Conservation (phyloP, 2,113 vertebrate genomes). For the Theristicus caerulescens region DNA sequence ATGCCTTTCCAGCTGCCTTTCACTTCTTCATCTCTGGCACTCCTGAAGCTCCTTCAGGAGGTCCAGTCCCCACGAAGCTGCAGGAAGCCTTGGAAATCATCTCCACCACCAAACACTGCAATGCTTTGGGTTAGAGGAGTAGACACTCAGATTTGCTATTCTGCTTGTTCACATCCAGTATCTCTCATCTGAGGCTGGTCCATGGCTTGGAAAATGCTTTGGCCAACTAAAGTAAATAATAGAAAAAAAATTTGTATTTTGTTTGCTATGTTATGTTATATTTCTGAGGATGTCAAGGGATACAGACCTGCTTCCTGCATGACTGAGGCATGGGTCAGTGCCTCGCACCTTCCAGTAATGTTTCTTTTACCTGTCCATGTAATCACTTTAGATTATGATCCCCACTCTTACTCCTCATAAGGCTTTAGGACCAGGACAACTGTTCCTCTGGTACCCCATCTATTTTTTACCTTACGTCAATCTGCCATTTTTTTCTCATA, state of each 20-base stretch:
- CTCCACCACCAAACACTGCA: background rate
- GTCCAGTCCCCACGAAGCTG: fast-evolving
- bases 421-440: background rate
- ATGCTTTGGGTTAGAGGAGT: background rate
- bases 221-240: background rate
- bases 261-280: background rate
- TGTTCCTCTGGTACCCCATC: background rate
- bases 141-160: background rate
- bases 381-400: background rate
- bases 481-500: background rate
- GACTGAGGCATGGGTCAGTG: background rate
- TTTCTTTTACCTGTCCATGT: background rate
- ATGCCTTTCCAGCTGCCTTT: background rate
- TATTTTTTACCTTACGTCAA: background rate
- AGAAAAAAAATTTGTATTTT: background rate
- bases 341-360: background rate
- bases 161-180: background rate
- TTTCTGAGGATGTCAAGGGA: background rate
- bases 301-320: background rate
- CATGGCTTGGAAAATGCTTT: background rate
- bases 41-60: background rate
- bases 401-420: background rate
- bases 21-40: background rate
- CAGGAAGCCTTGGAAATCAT: background rate
- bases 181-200: background rate